Base-by-base conservation (phyloP, 2,888 invertebrate genomes). In the Magallana nippona region DNA sequence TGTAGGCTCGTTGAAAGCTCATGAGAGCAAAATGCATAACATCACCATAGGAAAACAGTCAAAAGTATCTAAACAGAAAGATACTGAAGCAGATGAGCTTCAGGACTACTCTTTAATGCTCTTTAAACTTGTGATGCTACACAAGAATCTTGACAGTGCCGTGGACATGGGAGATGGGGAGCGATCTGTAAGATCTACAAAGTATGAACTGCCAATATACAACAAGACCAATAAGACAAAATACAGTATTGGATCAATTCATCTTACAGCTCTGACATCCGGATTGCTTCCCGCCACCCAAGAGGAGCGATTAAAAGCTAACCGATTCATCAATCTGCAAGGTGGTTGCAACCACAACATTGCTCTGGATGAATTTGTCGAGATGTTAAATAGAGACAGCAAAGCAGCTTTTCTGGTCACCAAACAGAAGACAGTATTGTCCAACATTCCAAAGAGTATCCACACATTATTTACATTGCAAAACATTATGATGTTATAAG, bases 151-250 rank as follows among this genome's bases (percentile, higher is more conserved):
- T 10, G 84, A 86, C 60, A 58, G 62, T 77, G 85, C 82, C n/a
- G 84, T 84, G 60, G 86, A 84, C 63, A 78, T 82, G 81, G 85
- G 79, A 17, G 84, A 85, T 83, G 85, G 83, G 10, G 60, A 82
- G 15, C 15, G 84, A 57, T 82, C 79, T 58, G 83, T 83, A 17
- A 22, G 85, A 32, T 84, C 83, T 15, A 77, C 86, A 13, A 85
- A 86, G 62, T 86, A 84, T 82, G 85, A 86, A 58, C 10, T 84
- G 19, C 82, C 85, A 62, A 62, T 86, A 22, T 83, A 86, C 56
- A 83, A 83, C 63, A 77, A 71, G 63, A 86, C 86, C n/a, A 83
- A 85, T 62, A 85, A 85, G 78, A 62, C 62, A 19, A 85, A 85
- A 80, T 85, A 82, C 57, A 17, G 79, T 10, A 84, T 84, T 60